Base-by-base conservation (phyloP, 2,797 vertebrate species). In the Xiphorhynchus erythropygius region DNA sequence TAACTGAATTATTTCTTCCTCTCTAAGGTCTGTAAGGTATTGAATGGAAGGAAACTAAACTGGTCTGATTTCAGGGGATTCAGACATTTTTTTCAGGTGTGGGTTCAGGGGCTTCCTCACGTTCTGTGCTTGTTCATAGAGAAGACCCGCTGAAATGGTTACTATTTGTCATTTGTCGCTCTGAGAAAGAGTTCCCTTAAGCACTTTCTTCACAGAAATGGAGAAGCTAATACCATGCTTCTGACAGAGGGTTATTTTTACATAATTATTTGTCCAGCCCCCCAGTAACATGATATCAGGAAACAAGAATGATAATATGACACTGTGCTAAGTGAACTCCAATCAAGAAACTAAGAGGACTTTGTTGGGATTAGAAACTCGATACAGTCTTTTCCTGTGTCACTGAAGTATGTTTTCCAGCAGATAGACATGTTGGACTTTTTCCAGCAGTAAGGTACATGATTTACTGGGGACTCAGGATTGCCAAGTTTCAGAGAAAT, bases 211-310 rank as follows among this genome's bases (percentile, higher is more conserved):
- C 0, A 0, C 68, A 75, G 49, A 13, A 69, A 23, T 1, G 0
- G 60, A 65, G 37, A 55, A 33, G 18, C 50, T 90, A 70, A 87
- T 89, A 65, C 42, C 22, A 5, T 70, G 68, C 71, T 39, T 77
- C 63, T 90, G 74, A 71, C 53, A 68, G 44, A 89, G 60, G n/a
- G 89, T 67, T 95, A 87, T 95, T 96, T 96, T 96, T 92, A 82
- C 11, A 35, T 52, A 60, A 80, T 87, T 87, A 85, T 70, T 87
- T 60, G 82, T 77, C 56, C 81, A 77, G 19, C n/a, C 23, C 27
- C 60, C 87, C 64, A 69, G 89, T 67, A 94, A 90, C 41, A 18
- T 10, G 84, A 22, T 92, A 80, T 27, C 81, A 75, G 84, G 94
- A 83, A 96, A 53, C 56, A 89, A 35, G 65, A 87, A 71, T 37